A percentile compares a stretch with the other conserved stretches of the same genome.
Evolutionary conservation across 2,888 invertebrate species (phyloP).

Genomic region (Patella depressa): DNA sequence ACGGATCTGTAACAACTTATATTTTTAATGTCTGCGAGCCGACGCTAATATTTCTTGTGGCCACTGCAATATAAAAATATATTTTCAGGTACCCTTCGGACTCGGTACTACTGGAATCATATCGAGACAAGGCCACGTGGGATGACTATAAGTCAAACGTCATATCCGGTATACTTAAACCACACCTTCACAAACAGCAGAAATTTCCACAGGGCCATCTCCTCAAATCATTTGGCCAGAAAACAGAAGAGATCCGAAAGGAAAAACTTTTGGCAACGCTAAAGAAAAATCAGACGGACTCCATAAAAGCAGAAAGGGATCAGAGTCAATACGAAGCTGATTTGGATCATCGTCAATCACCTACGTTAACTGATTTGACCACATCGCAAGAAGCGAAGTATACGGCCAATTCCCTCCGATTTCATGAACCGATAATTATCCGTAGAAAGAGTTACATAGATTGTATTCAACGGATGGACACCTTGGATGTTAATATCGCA

Average conservation of each 20-base stretch:
- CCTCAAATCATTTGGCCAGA: neutral
- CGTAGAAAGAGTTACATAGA: neutral
- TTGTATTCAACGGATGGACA: neutral
- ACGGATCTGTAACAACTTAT: neutral
- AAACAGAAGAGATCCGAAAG: neutral
- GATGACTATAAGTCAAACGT: slow-evolving; percentile 45
- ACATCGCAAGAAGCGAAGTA: neutral
- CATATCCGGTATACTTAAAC: neutral
- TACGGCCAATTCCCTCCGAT: neutral
- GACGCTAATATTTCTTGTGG: no score
- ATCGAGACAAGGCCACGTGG: slow-evolving; percentile 48
- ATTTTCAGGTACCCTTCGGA: slow-evolving; percentile 48
- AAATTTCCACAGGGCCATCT: slow-evolving; percentile 5
- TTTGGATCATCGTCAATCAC: neutral
- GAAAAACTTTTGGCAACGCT: neutral
- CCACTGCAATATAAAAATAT: no score
- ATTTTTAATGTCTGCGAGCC: neutral
- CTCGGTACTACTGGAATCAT: slow-evolving; percentile 45
- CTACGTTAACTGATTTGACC: neutral
- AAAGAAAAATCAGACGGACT: neutral
- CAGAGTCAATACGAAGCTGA: neutral
- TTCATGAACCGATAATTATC: slow-evolving; percentile 2
- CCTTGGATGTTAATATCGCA: neutral
- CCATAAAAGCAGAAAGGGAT: neutral
- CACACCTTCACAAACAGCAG: neutral